Percentiles rank a stretch among this genome's conserved stretches.
Conservation (phyloP, 92 coral and sea anemone species). For the Umimayanthus chanpuru region DNA sequence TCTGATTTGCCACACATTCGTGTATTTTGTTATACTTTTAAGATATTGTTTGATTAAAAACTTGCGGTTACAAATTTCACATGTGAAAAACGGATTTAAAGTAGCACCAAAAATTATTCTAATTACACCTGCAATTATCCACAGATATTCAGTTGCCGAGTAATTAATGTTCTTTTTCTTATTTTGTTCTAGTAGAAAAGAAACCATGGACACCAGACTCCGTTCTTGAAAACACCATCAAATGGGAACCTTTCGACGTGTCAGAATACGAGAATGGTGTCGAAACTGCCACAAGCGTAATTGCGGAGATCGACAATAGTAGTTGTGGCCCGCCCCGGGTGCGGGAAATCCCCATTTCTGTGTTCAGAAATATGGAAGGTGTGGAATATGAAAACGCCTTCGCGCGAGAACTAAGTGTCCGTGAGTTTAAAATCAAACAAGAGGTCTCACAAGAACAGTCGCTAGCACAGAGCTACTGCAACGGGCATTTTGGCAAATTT, state of each 20-base stretch:
- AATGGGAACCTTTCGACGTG: conserved; percentile 83
- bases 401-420: neutral
- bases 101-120: neutral
- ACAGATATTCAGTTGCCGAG: neutral
- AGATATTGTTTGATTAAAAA: neutral
- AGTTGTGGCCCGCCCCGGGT: neutral
- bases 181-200: conserved; percentile 34
- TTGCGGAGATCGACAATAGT: conserved; percentile 56
- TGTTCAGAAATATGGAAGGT: neutral
- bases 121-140: too few species aligned
- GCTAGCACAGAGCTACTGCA: neutral
- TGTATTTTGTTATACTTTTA: too few species aligned
- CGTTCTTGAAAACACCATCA: conserved; percentile 44
- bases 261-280: conserved; percentile 71
- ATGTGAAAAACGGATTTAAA: neutral
- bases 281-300: conserved; percentile 64
- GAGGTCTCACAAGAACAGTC: neutral
- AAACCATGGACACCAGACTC: conserved; percentile 34
- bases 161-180: neutral
- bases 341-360: conserved; percentile 15
- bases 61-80: neutral
- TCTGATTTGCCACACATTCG: neutral
- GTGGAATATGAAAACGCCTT: neutral
- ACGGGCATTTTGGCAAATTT: neutral
- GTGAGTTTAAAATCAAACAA: conserved; percentile 22